phyloP scores from a whole-genome alignment of 2,797 vertebrate species.

The Muscicapa comitata region DNA sequence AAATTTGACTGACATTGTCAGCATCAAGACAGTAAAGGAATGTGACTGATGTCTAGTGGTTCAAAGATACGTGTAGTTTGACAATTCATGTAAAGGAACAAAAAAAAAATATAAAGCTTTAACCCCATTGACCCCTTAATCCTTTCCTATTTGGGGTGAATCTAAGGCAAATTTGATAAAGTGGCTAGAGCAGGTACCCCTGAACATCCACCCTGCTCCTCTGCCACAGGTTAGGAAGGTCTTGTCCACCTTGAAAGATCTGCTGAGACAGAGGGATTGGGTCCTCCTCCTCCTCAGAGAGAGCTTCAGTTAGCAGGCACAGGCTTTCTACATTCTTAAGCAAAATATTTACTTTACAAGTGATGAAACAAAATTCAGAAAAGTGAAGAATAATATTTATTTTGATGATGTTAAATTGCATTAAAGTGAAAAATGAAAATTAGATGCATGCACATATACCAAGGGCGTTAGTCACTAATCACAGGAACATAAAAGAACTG shows the following conservation, averaged over 20 bases:
- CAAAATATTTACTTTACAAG: conserved; percentile 58
- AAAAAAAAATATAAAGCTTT: background rate
- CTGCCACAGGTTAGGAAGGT: background rate
- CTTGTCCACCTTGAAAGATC: background rate
- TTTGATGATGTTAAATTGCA: conserved; percentile 41
- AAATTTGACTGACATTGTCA: background rate
- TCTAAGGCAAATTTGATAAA: background rate
- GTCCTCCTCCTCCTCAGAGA: background rate
- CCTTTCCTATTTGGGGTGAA: background rate
- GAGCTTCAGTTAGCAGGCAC: background rate
- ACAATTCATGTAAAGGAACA: background rate
- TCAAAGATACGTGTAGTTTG: background rate
- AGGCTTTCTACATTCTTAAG: conserved; percentile 15
- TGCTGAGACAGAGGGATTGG: background rate
- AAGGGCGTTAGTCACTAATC: conserved; percentile 24
- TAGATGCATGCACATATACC: background rate
- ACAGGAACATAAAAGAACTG: conserved; percentile 38
- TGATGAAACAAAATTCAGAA: conserved; percentile 17
- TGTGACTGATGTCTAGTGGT: background rate
- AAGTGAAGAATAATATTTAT: conserved; percentile 58
- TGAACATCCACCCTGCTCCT: background rate
- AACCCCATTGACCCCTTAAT: background rate
- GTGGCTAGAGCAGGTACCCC: background rate
- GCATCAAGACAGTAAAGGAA: background rate
- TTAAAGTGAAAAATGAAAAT: conserved; percentile 56